Base-by-base conservation (phyloP, 2,797 vertebrate genomes). In the Tinamus major region DNA sequence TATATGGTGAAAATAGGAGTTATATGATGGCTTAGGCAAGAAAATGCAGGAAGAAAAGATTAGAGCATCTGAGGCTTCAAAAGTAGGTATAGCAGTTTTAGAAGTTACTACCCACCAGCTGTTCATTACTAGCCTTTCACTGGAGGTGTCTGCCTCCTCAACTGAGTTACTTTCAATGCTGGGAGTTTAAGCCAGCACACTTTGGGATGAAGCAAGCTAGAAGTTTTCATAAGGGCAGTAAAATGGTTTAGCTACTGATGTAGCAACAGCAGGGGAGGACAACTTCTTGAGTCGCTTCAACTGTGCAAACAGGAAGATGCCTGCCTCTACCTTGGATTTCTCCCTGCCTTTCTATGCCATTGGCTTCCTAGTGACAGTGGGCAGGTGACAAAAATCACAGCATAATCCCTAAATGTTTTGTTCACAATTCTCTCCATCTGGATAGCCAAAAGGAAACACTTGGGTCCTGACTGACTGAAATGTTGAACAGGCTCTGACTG, bases 61-160 rank as follows among this genome's bases (percentile, higher is more conserved):
- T 71, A 77, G 77, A 80, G 33, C 67, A 94, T 65, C 79, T 83
- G 65, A 87, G 79, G 79, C 23, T 94, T 92, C 69, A 56, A 46
- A 85, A 92, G 53, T 65, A 8, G 4, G 41, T 64, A 33, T 4
- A 71, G n/a, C 23, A 85, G 55, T 85, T 89, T 80, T 29, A 89
- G 58, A 31, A 58, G 72, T 83, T 71, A 61, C 44, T 85, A 39
- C 55, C 41, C 44, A 83, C 65, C 72, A 82, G 44, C 39, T 90
- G 83, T 76, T 93, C n/a, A 13, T 59, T 62, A 42, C 49, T 62
- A 8, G 29, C 46, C 29, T 48, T 75, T 86, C 90, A 42, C 59
- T 84, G 46, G 26, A 84, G 46, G 13, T 79, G 87, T 90, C 78
- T 87, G 12, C 62, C 44, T 78, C 81, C 33, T 42, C 41, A 62